Evolutionary conservation across 2,113 vertebrate species (phyloP).

Genomic region (Stictonetta naevosa): DNA sequence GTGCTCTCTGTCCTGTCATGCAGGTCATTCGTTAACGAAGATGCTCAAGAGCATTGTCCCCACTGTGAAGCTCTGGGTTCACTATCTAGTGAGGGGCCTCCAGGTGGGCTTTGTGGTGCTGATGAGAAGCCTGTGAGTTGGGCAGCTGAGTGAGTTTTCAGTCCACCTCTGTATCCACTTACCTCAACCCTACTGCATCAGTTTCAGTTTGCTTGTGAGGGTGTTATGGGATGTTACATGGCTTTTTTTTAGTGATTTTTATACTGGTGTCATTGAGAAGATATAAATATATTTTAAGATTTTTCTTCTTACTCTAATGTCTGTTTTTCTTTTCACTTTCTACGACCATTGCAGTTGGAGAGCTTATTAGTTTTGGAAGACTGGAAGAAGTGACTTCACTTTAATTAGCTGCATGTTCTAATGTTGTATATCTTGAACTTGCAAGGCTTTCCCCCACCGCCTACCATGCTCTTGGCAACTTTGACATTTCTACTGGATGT

Average conservation of each 20-base stretch:
- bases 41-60: not conserved
- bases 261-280: not conserved
- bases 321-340: not conserved
- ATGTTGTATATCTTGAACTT: not conserved
- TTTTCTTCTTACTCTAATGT: not conserved
- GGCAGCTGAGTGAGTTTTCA: not conserved
- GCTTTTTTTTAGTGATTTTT: not conserved
- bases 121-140: not conserved
- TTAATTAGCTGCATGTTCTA: not conserved
- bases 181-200: not conserved
- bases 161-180: not conserved
- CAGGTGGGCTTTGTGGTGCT: not conserved
- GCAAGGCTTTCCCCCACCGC: not conserved
- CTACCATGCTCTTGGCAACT: not conserved
- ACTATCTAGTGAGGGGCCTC: not conserved
- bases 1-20: accelerated
- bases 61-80: not conserved
- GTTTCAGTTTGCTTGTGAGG: not conserved
- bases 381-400: not conserved
- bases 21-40: not conserved
- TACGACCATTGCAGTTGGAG: not conserved
- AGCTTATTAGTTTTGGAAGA: not conserved
- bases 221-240: not conserved
- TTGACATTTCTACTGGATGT: not conserved
- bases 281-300: not conserved